Base-by-base conservation (phyloP, 1,140 invertebrate species). In the Pararge aegeria region DNA sequence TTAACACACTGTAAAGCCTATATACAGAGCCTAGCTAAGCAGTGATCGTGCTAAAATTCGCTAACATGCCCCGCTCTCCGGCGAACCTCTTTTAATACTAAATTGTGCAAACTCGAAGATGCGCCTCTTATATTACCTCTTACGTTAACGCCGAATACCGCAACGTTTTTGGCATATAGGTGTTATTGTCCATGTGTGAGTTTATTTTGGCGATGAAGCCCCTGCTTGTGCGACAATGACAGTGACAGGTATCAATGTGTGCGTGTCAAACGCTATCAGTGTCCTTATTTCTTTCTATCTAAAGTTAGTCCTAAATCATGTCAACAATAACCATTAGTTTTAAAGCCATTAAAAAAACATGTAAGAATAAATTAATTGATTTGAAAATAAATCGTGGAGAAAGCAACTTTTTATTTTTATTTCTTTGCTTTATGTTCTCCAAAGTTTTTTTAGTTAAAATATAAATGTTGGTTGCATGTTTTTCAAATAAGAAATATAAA, bases 121-220 rank as follows among this genome's bases (percentile, higher is more conserved):
- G 85, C 85, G 83, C 79, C 80, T 88, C 85, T 88, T 88, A 88
- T 88, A 87, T 87, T 83, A 88, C 73, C 74, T 86, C 83, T 88
- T 88, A 86, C 77, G 80, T 81, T 83, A 78, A 82, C 73, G 75
- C 65, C 75, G 76, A 71, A 83, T 78, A 88, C 80, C 83, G 85
- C 85, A 88, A 88, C 79, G 74, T 82, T 80, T 88, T 88, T 81
- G 78, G 73, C 79, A 83, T 83, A 83, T 65, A 77, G 73, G 68
- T 48, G 54, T 44, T 38, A 61, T 68, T 44, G 21, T 27, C 50
- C 40, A 54, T 71, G 82, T 83, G 80, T 85, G 78, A 38, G 82
- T 85, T 62, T 64, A 67, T 84, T 83, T 83, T 60, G 83, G 75
- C 68, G 69, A 64, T 68, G 56, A 70, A 82, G 66, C n/a, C 68